Percentiles rank a stretch among this genome's conserved stretches.
phyloP scores from a whole-genome alignment of 2,797 vertebrate genomes.

The Bradypodion pumilum region DNA sequence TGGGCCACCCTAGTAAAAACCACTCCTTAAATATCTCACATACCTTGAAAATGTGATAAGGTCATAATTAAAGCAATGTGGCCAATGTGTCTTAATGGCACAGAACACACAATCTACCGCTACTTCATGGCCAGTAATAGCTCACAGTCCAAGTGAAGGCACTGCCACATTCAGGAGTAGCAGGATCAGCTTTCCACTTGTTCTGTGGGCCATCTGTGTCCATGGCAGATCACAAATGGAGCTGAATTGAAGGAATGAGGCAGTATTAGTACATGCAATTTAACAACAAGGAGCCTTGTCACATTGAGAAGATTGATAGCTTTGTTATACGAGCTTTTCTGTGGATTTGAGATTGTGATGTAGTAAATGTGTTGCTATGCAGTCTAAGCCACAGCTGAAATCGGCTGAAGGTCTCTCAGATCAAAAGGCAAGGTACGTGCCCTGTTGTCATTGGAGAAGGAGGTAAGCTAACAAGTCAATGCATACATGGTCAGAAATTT shows the following conservation, averaged over 20 bases:
- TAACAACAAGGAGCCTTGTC: background rate
- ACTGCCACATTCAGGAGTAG: too few relatives aligned
- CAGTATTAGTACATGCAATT: background rate
- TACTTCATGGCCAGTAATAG: background rate
- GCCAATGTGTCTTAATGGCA: too few relatives aligned
- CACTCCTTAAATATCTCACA: too few relatives aligned
- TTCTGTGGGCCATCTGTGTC: too few relatives aligned
- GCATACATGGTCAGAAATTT: background rate
- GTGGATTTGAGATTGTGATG: background rate
- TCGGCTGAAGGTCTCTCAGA: background rate
- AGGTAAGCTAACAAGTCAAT: background rate
- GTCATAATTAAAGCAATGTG: too few relatives aligned
- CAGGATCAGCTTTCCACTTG: too few relatives aligned
- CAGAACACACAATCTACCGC: background rate
- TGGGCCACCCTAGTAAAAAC: too few relatives aligned
- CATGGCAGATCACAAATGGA: background rate
- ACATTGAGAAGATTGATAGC: background rate
- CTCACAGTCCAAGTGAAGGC: too few relatives aligned
- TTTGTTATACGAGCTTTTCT: background rate
- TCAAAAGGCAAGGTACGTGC: background rate
- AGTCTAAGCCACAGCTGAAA: background rate
- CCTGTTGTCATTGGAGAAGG: background rate
- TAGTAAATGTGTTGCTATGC: background rate
- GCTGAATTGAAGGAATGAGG: background rate
- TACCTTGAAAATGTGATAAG: too few relatives aligned